Percentiles rank a stretch among this genome's conserved stretches.
Evolutionary conservation across 2,113 vertebrate species (phyloP).

Genomic region (Megaceryle maxima): DNA sequence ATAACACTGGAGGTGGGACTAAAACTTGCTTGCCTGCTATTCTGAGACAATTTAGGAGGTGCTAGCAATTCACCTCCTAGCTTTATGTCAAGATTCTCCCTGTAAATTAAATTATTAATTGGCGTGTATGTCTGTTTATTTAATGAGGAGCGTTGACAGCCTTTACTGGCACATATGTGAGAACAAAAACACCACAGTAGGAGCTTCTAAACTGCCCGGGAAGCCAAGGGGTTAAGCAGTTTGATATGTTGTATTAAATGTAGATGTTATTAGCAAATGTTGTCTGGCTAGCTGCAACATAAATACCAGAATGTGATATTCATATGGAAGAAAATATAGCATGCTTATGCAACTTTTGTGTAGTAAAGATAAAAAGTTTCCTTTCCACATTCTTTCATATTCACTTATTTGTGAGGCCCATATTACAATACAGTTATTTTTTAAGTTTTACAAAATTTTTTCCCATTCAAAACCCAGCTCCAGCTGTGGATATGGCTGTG

Average conservation of each 20-base stretch:
- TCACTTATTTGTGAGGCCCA: slow-evolving; percentile 22
- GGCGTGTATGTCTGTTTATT: slow-evolving; percentile 73
- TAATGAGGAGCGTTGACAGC: slow-evolving; percentile 73
- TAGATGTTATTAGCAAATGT: slow-evolving; percentile 67
- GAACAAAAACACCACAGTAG: slow-evolving; percentile 77
- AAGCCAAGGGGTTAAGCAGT: slow-evolving; percentile 68
- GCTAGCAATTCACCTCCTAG: slow-evolving; percentile 61
- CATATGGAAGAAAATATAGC: slow-evolving; percentile 64
- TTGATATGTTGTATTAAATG: slow-evolving; percentile 62
- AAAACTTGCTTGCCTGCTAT: slow-evolving; percentile 39
- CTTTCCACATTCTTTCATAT: slow-evolving; percentile 33
- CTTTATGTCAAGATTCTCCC: slow-evolving; percentile 67
- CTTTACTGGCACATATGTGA: slow-evolving; percentile 72
- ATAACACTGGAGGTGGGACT: slow-evolving; percentile 14
- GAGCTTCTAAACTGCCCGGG: slow-evolving; percentile 64
- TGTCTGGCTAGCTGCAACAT: slow-evolving; percentile 57
- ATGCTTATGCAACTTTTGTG: slow-evolving; percentile 43
- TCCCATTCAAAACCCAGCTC: background rate
- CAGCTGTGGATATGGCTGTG: background rate
- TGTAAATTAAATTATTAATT: slow-evolving; percentile 81
- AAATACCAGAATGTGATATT: slow-evolving; percentile 52
- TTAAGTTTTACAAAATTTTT: background rate
- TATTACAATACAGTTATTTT: slow-evolving; percentile 5
- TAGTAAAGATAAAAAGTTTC: slow-evolving; percentile 46
- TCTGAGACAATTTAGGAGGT: slow-evolving; percentile 38